phyloP scores from a whole-genome alignment of 2,888 invertebrate species.

The Ischnura elegans region DNA sequence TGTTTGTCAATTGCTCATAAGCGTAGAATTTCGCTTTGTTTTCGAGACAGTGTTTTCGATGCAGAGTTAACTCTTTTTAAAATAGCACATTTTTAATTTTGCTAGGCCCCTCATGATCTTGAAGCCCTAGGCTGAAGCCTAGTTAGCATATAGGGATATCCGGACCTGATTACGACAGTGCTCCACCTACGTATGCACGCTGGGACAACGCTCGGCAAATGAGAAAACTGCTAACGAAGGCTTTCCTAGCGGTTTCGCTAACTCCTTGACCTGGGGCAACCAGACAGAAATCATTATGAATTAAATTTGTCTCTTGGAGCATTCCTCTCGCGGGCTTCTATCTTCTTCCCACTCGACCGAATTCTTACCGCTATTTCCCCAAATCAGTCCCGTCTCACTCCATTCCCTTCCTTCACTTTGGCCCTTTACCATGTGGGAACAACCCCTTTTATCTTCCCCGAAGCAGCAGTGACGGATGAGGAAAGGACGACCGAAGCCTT shows the following conservation, averaged over 20 bases:
- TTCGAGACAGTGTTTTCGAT: too few species aligned
- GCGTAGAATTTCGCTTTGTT: too few species aligned
- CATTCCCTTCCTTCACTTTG: not conserved
- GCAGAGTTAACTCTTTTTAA: too few species aligned
- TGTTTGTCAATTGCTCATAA: too few species aligned
- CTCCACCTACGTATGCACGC: too few species aligned
- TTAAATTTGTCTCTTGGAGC: not conserved
- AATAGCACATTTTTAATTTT: too few species aligned
- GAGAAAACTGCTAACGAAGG: not conserved
- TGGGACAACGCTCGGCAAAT: too few species aligned
- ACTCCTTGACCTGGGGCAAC: conserved; percentile 9
- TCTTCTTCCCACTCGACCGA: not conserved
- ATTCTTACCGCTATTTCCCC: not conserved
- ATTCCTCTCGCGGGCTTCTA: not conserved
- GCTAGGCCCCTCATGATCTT: too few species aligned
- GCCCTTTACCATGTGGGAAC: not conserved
- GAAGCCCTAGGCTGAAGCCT: too few species aligned
- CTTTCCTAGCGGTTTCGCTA: not conserved
- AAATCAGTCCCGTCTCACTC: not conserved
- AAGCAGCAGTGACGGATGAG: not conserved
- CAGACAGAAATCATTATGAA: not conserved
- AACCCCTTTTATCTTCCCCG: not conserved
- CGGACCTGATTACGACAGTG: too few species aligned
- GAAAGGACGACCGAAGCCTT: not conserved
- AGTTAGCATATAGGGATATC: too few species aligned